These are phyloP conservation scores for Calliphora vomitoria DNA, from an alignment of 2,888 invertebrate species.

Conservation along the genomic window DNA sequence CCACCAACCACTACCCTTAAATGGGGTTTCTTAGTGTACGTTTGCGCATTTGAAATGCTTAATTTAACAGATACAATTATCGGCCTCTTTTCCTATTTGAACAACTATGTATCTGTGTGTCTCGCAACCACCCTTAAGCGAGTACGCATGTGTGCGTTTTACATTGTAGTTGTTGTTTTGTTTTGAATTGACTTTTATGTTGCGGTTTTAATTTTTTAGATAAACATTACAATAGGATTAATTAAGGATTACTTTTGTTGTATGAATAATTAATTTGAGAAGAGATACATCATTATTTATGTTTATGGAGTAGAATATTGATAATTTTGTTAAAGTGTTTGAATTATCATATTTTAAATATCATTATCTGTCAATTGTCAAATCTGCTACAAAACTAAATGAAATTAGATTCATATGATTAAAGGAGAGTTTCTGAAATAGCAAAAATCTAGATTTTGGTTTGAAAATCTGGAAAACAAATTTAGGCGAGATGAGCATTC, in stretches of 20 bases:
- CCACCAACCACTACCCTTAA: background rate
- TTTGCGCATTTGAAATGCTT: slow-evolving; percentile 65
- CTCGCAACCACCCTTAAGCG: slow-evolving; percentile 20
- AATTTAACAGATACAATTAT: slow-evolving; percentile 56
- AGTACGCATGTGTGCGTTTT: slow-evolving; percentile 46
- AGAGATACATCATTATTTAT: slow-evolving; percentile 27
- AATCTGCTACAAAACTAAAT: too few relatives aligned
- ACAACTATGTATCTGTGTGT: background rate
- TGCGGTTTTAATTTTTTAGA: slow-evolving; percentile 49
- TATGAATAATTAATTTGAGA: slow-evolving; percentile 33
- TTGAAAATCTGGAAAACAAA: too few relatives aligned
- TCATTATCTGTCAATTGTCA: too few relatives aligned
- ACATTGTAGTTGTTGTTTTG: background rate
- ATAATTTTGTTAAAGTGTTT: background rate
- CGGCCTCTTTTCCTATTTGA: background rate
- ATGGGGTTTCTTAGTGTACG: background rate
- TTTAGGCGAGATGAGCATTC: too few relatives aligned
- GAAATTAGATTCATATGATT: too few relatives aligned
- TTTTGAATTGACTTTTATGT: slow-evolving; percentile 57
- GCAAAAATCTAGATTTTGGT: too few relatives aligned
- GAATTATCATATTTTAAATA: too few relatives aligned
- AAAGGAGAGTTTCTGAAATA: too few relatives aligned
- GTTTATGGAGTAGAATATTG: background rate
- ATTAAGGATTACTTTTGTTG: slow-evolving; percentile 47
- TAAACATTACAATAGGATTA: slow-evolving; percentile 69